Evolutionary conservation across 2,888 invertebrate species (phyloP).

Genomic region (Theristus sp.): DNA sequence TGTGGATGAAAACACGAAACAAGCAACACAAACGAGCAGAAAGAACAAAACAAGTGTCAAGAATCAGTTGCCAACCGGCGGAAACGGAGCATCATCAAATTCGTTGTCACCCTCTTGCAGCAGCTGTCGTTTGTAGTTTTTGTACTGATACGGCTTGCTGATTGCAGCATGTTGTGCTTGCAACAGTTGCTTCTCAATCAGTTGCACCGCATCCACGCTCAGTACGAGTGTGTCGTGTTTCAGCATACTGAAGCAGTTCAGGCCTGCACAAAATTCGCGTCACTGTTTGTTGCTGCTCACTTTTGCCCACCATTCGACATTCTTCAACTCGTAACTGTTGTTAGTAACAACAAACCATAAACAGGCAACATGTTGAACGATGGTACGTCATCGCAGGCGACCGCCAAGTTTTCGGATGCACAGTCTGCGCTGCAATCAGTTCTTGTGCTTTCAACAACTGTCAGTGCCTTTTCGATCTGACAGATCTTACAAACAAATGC

Average conservation of each 20-base stretch:
- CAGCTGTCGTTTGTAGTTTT: background rate
- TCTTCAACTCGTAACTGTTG: too few species aligned
- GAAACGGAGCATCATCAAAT: background rate
- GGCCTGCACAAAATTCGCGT: conserved; percentile 33
- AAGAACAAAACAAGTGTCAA: too few species aligned
- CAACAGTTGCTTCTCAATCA: conserved; percentile 47
- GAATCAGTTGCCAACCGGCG: too few species aligned
- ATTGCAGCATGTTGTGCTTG: conserved; percentile 1
- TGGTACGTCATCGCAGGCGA: conserved; percentile 55
- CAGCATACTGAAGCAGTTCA: conserved; percentile 88
- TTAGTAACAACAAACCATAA: conserved; percentile 50
- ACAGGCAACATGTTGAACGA: conserved; percentile 84
- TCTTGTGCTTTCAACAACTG: too few species aligned
- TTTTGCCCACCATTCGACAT: too few species aligned
- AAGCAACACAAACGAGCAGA: too few species aligned
- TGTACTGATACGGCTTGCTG: background rate
- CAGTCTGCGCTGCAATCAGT: conserved; percentile 51
- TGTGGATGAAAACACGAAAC: too few species aligned
- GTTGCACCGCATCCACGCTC: conserved; percentile 60
- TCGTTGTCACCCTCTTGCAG: background rate
- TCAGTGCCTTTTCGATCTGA: too few species aligned
- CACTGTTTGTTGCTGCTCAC: too few species aligned
- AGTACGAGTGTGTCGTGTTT: conserved; percentile 82
- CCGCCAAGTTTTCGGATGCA: conserved; percentile 60
- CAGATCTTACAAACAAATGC: too few species aligned